Conservation (phyloP, 2,113 vertebrate species). For the Canis aureus region DNA sequence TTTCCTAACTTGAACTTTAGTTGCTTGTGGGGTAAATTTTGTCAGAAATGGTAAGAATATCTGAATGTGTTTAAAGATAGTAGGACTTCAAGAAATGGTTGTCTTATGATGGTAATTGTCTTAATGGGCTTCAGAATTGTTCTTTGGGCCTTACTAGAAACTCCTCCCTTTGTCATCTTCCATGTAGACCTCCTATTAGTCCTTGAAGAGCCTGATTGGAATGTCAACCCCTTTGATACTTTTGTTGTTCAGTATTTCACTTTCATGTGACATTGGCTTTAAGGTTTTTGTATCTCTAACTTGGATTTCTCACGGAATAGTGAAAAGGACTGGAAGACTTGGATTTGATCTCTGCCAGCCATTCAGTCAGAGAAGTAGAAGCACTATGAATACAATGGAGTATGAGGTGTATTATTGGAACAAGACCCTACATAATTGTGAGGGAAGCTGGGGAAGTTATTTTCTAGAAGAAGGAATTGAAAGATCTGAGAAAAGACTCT, state of each 20-base stretch:
- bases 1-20: background rate
- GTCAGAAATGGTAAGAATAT: background rate
- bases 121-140: background rate
- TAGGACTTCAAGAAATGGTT: background rate
- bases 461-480: background rate
- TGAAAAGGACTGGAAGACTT: background rate
- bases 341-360: background rate
- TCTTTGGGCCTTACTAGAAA: background rate
- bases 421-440: background rate
- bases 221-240: background rate
- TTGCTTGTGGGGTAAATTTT: background rate
- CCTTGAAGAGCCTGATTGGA: background rate
- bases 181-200: background rate
- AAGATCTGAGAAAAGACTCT: background rate
- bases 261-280: background rate
- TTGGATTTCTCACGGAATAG: background rate
- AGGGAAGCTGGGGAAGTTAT: background rate
- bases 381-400: background rate
- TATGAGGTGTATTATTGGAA: background rate
- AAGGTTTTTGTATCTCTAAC: background rate
- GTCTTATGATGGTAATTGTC: background rate
- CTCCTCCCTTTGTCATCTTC: background rate
- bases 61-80: background rate
- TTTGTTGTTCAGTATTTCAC: background rate
- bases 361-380: background rate